A percentile compares a stretch with the other conserved stretches of the same genome.
Evolutionary conservation across 2,797 vertebrate species (phyloP).

Genomic region (Myiotriccus ornatus): DNA sequence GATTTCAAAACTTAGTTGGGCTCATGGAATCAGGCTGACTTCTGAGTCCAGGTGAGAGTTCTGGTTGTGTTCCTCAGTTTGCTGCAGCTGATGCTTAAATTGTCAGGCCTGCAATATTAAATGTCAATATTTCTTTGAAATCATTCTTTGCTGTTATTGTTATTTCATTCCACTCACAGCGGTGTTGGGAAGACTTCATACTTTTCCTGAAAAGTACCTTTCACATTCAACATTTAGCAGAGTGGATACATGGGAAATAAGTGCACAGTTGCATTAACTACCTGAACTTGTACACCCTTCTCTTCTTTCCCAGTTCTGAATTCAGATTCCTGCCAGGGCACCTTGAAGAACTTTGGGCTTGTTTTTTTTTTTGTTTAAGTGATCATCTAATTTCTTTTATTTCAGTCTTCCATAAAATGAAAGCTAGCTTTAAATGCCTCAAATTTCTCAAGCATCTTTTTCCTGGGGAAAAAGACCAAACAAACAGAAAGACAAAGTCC

Average conservation of each 20-base stretch:
- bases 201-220: not conserved
- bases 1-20: not conserved
- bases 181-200: not conserved
- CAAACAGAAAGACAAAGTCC: no score
- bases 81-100: not conserved
- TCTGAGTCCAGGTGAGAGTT: not conserved
- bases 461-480: rapidly evolving
- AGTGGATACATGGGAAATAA: not conserved
- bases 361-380: not conserved
- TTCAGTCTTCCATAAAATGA: not conserved
- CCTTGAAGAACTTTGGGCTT: not conserved
- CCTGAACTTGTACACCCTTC: not conserved
- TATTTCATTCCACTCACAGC: not conserved
- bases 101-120: not conserved
- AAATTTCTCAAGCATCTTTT: not conserved
- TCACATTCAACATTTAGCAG: not conserved
- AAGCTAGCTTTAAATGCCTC: not conserved
- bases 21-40: not conserved
- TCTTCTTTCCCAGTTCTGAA: not conserved
- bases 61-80: not conserved
- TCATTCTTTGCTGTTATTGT: not conserved
- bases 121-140: not conserved
- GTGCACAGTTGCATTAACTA: not conserved
- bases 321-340: not conserved
- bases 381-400: not conserved